These are phyloP conservation scores for Pomacea maculata DNA, from an alignment of 1,140 invertebrate species.

Conservation along the genomic window DNA sequence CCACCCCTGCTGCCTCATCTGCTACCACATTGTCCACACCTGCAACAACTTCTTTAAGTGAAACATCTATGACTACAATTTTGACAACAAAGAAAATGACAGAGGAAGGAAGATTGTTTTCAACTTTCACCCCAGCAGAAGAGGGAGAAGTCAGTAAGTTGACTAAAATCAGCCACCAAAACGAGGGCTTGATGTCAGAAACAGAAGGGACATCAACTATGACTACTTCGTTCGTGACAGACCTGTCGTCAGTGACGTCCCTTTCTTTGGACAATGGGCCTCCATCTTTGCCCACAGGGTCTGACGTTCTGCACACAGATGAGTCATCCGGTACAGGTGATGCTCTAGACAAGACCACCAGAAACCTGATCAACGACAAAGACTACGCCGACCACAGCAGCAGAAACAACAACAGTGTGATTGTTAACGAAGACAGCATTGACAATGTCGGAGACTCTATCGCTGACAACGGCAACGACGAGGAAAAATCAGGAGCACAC, in stretches of 20 bases:
- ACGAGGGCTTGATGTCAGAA: too few species aligned
- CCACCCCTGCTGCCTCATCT: constrained; percentile 2
- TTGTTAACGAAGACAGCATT: background rate
- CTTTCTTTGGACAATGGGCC: background rate
- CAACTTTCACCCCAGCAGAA: background rate
- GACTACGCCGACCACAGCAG: background rate
- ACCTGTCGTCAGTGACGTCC: background rate
- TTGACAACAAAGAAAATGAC: too few species aligned
- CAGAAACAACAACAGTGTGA: background rate
- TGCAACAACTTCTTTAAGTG: background rate
- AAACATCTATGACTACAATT: background rate
- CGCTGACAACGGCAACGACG: background rate
- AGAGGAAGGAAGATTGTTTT: background rate
- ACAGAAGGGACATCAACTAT: too few species aligned
- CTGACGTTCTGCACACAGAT: background rate
- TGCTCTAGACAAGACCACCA: background rate
- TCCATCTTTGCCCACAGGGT: background rate
- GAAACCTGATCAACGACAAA: background rate
- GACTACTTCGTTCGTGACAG: too few species aligned
- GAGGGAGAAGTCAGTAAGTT: background rate
- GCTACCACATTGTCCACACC: constrained; percentile 6
- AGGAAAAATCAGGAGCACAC: background rate
- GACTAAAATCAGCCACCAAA: background rate
- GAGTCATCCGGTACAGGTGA: background rate
- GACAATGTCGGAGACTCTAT: background rate